Conservation (phyloP, 2,113 vertebrate genomes). For the Mustelus asterias region DNA sequence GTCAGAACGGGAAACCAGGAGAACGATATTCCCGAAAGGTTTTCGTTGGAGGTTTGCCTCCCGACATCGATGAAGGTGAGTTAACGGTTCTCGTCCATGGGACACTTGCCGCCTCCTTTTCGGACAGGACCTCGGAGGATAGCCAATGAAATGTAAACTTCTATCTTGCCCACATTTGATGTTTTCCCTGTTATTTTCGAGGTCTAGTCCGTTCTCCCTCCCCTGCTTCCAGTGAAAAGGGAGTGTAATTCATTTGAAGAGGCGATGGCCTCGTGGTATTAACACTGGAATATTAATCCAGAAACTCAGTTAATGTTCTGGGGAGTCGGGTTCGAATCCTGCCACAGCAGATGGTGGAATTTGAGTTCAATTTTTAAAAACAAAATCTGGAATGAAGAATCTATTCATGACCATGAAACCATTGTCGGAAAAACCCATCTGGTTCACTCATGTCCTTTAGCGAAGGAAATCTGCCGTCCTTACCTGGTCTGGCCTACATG, state of each 20-base stretch:
- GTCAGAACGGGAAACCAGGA: constrained; percentile 13
- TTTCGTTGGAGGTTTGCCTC: constrained; percentile 35
- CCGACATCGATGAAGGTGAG: constrained; percentile 39
- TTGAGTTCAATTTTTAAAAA: too few species aligned
- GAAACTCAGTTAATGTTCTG: too few species aligned
- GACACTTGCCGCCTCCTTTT: neutral
- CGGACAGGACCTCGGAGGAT: neutral
- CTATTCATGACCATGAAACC: too few species aligned
- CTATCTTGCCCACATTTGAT: neutral
- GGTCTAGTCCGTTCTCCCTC: neutral
- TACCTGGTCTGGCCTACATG: too few species aligned
- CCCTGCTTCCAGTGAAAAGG: neutral
- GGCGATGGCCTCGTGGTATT: too few species aligned
- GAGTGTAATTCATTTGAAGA: neutral
- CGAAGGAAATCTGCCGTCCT: too few species aligned
- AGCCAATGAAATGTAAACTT: neutral
- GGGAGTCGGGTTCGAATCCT: too few species aligned
- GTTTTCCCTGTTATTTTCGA: neutral
- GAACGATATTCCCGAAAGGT: constrained; percentile 39
- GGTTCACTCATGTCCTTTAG: too few species aligned
- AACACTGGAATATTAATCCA: too few species aligned
- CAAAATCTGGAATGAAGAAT: too few species aligned
- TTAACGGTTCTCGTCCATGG: neutral
- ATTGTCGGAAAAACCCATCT: too few species aligned
- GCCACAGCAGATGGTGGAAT: too few species aligned